Evolutionary conservation across 2,888 invertebrate species (phyloP).

Genomic region (Formica aserva): DNA sequence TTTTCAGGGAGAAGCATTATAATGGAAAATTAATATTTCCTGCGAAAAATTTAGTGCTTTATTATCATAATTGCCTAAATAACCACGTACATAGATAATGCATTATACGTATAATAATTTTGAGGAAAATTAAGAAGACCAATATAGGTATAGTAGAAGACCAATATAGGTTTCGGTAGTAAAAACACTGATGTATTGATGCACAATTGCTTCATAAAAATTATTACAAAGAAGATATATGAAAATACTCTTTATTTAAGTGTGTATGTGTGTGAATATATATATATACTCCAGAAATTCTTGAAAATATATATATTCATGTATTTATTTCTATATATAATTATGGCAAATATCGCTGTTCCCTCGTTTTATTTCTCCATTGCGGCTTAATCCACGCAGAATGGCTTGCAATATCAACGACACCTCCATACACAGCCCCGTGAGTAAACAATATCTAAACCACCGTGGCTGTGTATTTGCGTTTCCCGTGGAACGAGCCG

Average conservation of each 20-base stretch:
- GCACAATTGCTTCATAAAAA: neutral
- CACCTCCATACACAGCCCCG: conserved; percentile 7
- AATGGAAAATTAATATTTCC: conserved; percentile 49
- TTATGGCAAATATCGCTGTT: neutral
- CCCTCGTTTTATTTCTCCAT: conserved; percentile 23
- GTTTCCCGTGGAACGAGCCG: conserved; percentile 43
- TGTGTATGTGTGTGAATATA: neutral
- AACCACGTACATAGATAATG: conserved; percentile 2
- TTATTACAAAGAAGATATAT: neutral
- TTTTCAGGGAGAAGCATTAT: conserved; percentile 22
- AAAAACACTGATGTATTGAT: neutral
- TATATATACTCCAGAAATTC: neutral
- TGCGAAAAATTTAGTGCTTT: conserved; percentile 26
- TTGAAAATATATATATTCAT: neutral
- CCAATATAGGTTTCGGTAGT: too few species aligned
- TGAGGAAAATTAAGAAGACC: neutral
- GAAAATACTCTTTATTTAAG: conserved; percentile 1
- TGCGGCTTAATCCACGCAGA: conserved; percentile 36
- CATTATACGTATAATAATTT: conserved; percentile 27
- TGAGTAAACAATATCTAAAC: conserved; percentile 39
- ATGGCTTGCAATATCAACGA: conserved; percentile 20
- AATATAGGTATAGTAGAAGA: too few species aligned
- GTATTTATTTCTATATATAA: neutral
- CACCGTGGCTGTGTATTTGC: conserved; percentile 35
- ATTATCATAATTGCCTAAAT: conserved; percentile 29